A percentile compares a stretch with the other conserved stretches of the same genome.
phyloP scores from a whole-genome alignment of 2,113 vertebrate species.

The Acinonyx jubatus region DNA sequence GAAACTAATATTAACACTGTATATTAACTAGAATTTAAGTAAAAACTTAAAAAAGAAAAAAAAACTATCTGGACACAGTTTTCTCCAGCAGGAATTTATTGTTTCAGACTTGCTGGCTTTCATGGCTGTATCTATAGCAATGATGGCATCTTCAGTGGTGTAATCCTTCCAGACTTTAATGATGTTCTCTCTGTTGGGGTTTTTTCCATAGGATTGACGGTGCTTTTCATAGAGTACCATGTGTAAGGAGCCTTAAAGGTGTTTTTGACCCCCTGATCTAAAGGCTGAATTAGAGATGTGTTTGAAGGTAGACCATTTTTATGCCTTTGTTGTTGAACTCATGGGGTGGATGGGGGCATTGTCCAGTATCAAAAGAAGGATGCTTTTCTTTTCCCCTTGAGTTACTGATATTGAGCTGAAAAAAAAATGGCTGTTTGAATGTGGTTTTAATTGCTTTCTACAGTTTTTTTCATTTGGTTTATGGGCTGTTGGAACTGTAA shows the following conservation, averaged over 20 bases:
- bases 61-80: not conserved
- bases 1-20: not conserved
- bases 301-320: not conserved
- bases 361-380: slow-evolving; percentile 60
- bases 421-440: slow-evolving; percentile 80
- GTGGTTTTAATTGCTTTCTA: slow-evolving; percentile 79
- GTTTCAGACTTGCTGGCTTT: not conserved
- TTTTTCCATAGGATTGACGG: not conserved
- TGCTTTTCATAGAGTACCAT: not conserved
- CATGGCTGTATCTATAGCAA: not conserved
- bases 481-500: slow-evolving; percentile 78
- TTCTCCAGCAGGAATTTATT: not conserved
- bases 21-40: not conserved
- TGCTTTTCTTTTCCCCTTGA: slow-evolving; percentile 83
- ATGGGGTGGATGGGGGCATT: not conserved
- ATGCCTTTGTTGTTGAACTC: not conserved
- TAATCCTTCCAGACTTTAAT: not conserved
- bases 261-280: not conserved
- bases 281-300: not conserved
- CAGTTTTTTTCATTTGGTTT: slow-evolving; percentile 73
- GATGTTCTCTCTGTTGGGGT: not conserved
- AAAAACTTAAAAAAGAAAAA: too few species aligned
- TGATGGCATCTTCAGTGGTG: not conserved
- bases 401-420: slow-evolving; percentile 84
- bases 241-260: not conserved